Percentiles rank a stretch among this genome's conserved stretches.
Conservation (phyloP, 2,888 invertebrate species). For the Pantelozetes paolii region DNA sequence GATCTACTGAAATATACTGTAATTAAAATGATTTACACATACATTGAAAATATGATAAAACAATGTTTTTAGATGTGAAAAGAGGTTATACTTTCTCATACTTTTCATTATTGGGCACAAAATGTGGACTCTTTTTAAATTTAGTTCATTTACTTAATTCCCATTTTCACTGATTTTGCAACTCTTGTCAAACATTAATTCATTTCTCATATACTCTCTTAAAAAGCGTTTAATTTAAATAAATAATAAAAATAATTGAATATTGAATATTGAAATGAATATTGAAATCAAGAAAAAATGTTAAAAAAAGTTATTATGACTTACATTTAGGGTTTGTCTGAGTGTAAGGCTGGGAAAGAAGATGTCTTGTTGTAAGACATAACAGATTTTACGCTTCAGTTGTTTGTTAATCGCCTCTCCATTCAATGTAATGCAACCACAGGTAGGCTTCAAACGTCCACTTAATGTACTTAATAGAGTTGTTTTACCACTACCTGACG, state of each 20-base stretch:
- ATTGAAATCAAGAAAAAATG: neutral
- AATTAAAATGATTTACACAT: too few species aligned
- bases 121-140: neutral
- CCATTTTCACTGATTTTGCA: slow-evolving; percentile 5
- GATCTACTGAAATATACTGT: too few species aligned
- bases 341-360: slow-evolving; percentile 74
- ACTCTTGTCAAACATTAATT: neutral
- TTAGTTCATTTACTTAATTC: slow-evolving; percentile 26
- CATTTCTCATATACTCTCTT: neutral
- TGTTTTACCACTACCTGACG: slow-evolving; percentile 59
- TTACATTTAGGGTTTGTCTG: slow-evolving; percentile 67
- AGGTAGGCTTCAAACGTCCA: slow-evolving; percentile 62
- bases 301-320: slow-evolving; percentile 45
- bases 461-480: slow-evolving; percentile 70
- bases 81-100: slow-evolving; percentile 15
- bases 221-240: too few species aligned
- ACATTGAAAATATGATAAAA: too few species aligned
- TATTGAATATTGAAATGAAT: neutral
- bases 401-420: slow-evolving; percentile 63
- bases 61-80: slow-evolving; percentile 3
- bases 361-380: slow-evolving; percentile 74
- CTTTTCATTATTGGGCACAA: slow-evolving; percentile 17
- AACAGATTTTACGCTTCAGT: slow-evolving; percentile 70
- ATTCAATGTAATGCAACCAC: slow-evolving; percentile 65
- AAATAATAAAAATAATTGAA: too few species aligned